A percentile compares a stretch with the other conserved stretches of the same genome.
Evolutionary conservation across 2,888 invertebrate species (phyloP).

Genomic region (Scaptodrosophila latifasciaeformis): DNA sequence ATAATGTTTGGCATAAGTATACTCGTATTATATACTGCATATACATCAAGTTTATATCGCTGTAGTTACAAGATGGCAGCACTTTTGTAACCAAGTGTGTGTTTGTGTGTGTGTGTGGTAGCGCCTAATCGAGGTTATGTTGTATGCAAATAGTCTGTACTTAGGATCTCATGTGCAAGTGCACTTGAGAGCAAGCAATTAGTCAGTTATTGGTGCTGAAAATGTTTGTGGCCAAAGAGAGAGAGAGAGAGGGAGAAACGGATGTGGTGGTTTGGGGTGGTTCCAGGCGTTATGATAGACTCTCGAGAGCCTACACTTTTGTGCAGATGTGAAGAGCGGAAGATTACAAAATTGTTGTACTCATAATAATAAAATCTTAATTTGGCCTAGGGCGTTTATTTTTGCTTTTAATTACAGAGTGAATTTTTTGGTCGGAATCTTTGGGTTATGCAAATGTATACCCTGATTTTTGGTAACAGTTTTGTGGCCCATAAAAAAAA

Average conservation of each 20-base stretch:
- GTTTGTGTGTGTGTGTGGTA: conserved; percentile 4
- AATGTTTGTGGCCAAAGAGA: too few relatives aligned
- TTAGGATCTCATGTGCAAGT: conserved; percentile 17
- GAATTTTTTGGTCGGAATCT: too few relatives aligned
- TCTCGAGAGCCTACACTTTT: too few relatives aligned
- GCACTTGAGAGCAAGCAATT: conserved; percentile 55
- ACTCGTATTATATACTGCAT: not conserved
- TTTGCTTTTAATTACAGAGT: too few relatives aligned
- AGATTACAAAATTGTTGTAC: too few relatives aligned
- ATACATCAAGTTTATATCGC: conserved; percentile 4
- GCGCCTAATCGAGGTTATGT: conserved; percentile 33
- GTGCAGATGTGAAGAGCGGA: too few relatives aligned
- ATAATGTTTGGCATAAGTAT: not conserved
- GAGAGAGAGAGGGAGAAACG: too few relatives aligned
- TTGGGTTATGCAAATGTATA: too few relatives aligned
- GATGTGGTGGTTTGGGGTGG: too few relatives aligned
- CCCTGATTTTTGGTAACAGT: too few relatives aligned
- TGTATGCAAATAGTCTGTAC: conserved; percentile 6
- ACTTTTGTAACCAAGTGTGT: not conserved
- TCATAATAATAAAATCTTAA: not conserved
- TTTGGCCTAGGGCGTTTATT: not conserved
- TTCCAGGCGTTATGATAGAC: too few relatives aligned
- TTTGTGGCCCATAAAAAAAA: too few relatives aligned
- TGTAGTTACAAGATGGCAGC: conserved; percentile 34
- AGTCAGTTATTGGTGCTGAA: conserved; percentile 48